Evolutionary conservation across 2,888 invertebrate species (phyloP).

Genomic region (Metallyticus violacea): DNA sequence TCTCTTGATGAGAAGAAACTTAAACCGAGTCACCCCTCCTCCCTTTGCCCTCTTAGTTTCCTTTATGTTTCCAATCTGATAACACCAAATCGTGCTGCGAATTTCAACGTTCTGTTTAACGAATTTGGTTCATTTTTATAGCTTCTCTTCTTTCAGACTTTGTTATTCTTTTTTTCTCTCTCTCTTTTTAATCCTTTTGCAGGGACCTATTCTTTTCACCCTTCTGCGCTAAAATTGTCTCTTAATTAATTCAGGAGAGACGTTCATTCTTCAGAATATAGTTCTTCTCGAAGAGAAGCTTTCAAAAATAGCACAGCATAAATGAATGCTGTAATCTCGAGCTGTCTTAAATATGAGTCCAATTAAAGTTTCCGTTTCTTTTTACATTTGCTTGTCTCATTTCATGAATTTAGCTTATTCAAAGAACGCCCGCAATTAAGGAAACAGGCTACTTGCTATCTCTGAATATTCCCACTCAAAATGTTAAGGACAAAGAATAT

Average conservation of each 20-base stretch:
- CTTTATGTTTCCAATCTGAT: conserved; percentile 11
- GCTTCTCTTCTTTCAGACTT: neutral
- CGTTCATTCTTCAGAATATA: neutral
- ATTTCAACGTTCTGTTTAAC: neutral
- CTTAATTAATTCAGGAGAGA: neutral
- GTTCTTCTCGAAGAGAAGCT: neutral
- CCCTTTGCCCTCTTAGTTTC: neutral
- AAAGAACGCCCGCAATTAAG: neutral
- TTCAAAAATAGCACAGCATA: neutral
- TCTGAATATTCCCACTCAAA: neutral
- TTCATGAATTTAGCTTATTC: neutral
- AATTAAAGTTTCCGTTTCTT: neutral
- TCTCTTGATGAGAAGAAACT: conserved; percentile 5
- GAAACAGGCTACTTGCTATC: neutral
- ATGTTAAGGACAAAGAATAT: neutral
- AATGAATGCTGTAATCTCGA: neutral
- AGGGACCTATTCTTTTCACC: neutral
- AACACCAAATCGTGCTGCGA: neutral
- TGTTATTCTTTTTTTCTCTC: neutral
- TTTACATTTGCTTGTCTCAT: neutral
- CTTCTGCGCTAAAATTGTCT: neutral
- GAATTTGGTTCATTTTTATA: neutral
- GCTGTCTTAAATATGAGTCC: neutral
- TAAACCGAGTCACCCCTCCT: neutral
- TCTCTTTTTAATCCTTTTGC: neutral